Evolutionary conservation across 2,888 invertebrate genomes (phyloP).

Genomic region (Hanleya hanleyi): DNA sequence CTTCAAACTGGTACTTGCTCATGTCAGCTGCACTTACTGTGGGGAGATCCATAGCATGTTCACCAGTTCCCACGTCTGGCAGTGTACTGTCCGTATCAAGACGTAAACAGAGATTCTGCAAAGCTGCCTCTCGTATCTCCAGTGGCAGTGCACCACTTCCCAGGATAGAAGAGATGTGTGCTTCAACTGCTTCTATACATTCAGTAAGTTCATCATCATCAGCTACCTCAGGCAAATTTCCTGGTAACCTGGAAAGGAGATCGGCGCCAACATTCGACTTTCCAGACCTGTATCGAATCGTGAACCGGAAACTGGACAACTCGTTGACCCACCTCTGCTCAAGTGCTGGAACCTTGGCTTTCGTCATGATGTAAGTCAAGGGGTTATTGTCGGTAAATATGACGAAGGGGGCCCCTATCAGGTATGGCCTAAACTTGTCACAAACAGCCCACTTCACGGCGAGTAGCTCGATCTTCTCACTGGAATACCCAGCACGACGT

Average conservation of each 20-base stretch:
- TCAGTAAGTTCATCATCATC: too few species aligned
- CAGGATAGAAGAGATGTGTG: too few species aligned
- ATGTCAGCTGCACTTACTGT: neutral
- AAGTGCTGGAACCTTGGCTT: conserved; percentile 21
- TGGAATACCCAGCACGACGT: conserved; percentile 23
- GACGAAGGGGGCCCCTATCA: conserved; percentile 20
- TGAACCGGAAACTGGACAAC: conserved; percentile 24
- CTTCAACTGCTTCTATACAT: too few species aligned
- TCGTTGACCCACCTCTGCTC: conserved; percentile 33
- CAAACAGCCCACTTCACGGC: conserved; percentile 39
- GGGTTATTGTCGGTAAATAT: conserved; percentile 29
- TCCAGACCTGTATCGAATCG: conserved; percentile 17
- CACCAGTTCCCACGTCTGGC: too few species aligned
- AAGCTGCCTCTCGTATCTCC: too few species aligned
- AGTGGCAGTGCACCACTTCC: too few species aligned
- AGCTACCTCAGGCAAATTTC: too few species aligned
- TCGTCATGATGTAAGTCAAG: conserved; percentile 16
- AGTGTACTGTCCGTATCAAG: too few species aligned
- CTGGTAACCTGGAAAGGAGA: too few species aligned
- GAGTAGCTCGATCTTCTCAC: conserved; percentile 34
- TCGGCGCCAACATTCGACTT: too few species aligned
- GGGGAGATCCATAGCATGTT: neutral
- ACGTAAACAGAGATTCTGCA: too few species aligned
- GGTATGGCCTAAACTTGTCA: conserved; percentile 31
- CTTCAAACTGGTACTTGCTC: neutral